Percentiles rank a stretch among this genome's conserved stretches.
These are phyloP conservation scores for Brachymystax lenok DNA, from an alignment of 2,797 vertebrate species.

Conservation along the genomic window DNA sequence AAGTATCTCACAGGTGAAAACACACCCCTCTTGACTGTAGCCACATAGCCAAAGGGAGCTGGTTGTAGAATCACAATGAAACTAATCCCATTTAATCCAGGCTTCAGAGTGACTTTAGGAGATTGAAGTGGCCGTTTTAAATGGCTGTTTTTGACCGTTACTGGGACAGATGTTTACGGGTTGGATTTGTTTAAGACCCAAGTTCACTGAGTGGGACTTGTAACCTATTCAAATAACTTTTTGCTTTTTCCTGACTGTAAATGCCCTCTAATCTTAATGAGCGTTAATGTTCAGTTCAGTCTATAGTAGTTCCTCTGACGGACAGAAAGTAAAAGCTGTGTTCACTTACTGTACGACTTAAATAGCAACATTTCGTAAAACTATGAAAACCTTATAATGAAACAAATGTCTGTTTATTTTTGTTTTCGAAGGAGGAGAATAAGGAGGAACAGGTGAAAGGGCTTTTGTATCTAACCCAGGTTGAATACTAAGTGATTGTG, in stretches of 20 bases:
- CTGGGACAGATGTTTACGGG: background rate
- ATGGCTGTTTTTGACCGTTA: background rate
- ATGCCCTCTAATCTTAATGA: background rate
- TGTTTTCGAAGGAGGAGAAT: background rate
- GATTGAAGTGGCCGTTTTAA: background rate
- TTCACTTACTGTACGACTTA: background rate
- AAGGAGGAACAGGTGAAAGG: background rate
- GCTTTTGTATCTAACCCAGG: background rate
- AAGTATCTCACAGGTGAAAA: background rate
- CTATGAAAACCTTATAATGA: background rate
- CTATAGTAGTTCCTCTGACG: background rate
- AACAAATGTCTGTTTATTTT: background rate
- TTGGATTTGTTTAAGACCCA: background rate
- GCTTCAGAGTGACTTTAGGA: background rate
- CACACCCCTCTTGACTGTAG: background rate
- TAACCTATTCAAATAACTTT: background rate
- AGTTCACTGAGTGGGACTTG: background rate
- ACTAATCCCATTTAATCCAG: background rate
- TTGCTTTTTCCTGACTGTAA: background rate
- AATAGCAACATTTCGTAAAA: too few relatives aligned
- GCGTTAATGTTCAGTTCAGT: background rate
- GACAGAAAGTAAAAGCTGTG: background rate
- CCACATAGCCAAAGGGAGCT: background rate
- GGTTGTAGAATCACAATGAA: background rate
- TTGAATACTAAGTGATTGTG: slow-evolving; percentile 63